Conservation (phyloP, 2,797 vertebrate species). For the Coccyzus lansbergi region DNA sequence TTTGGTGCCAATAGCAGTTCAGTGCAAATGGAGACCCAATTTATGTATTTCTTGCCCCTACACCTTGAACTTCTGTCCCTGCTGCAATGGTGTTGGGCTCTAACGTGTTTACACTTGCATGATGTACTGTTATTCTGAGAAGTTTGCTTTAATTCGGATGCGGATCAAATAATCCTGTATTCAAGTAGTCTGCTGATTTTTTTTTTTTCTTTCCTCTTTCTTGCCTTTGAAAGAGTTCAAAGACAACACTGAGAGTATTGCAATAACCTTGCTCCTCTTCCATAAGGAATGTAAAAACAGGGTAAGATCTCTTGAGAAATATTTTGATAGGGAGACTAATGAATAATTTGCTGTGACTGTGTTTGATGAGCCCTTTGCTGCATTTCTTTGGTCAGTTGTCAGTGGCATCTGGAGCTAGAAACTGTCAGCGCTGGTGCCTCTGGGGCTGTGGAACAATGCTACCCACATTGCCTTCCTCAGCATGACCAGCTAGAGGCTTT, state of each 20-base stretch:
- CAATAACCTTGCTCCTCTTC: background rate
- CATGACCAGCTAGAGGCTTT: background rate
- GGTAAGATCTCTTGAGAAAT: background rate
- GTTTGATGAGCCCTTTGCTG: background rate
- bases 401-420: background rate
- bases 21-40: background rate
- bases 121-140: background rate
- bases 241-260: background rate
- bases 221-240: background rate
- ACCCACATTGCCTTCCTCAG: background rate
- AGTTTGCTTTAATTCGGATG: background rate
- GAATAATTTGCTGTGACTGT: background rate
- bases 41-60: background rate
- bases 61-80: rapidly evolving
- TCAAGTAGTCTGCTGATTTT: background rate
- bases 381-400: background rate
- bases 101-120: background rate
- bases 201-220: background rate
- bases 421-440: background rate
- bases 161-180: background rate
- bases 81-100: background rate
- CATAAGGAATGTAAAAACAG: background rate
- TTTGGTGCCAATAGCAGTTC: background rate
- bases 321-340: background rate
- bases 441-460: background rate